Evolutionary conservation across 2,797 vertebrate genomes (phyloP).

Genomic region (Euphonia xanthogaster): DNA sequence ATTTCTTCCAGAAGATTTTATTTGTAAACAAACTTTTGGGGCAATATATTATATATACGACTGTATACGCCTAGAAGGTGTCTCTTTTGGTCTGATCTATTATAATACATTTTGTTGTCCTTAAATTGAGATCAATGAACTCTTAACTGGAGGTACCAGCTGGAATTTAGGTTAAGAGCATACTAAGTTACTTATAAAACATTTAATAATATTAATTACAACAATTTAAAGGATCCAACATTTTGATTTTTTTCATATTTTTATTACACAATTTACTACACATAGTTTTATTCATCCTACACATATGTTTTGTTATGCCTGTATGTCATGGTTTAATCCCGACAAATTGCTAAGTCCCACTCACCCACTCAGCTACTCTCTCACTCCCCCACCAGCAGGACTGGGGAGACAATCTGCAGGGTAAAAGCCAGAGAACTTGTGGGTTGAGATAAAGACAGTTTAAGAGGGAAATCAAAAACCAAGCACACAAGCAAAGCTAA

Average conservation of each 20-base stretch:
- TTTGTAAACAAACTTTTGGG: background rate
- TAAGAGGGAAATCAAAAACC: background rate
- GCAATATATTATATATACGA: background rate
- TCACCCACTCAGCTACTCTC: too few relatives aligned
- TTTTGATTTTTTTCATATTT: background rate
- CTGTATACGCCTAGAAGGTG: background rate
- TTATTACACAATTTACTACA: background rate
- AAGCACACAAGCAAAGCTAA: background rate
- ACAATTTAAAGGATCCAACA: background rate
- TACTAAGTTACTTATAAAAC: background rate
- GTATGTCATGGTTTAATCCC: background rate
- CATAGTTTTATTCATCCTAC: background rate
- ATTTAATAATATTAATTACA: background rate
- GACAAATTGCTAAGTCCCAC: background rate
- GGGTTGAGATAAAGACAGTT: background rate
- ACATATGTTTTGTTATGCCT: background rate
- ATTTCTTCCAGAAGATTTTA: background rate
- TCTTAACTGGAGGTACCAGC: background rate
- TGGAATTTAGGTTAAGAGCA: background rate
- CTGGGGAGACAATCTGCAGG: rapidly evolving
- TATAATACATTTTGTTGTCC: background rate
- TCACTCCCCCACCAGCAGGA: background rate
- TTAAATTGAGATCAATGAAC: background rate
- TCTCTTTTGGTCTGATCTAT: background rate
- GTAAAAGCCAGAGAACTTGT: background rate